Evolutionary conservation across 2,797 vertebrate genomes (phyloP), one percentile per base, ranked within the genome.

Genomic region (Centroberyx gerrardi): DNA sequence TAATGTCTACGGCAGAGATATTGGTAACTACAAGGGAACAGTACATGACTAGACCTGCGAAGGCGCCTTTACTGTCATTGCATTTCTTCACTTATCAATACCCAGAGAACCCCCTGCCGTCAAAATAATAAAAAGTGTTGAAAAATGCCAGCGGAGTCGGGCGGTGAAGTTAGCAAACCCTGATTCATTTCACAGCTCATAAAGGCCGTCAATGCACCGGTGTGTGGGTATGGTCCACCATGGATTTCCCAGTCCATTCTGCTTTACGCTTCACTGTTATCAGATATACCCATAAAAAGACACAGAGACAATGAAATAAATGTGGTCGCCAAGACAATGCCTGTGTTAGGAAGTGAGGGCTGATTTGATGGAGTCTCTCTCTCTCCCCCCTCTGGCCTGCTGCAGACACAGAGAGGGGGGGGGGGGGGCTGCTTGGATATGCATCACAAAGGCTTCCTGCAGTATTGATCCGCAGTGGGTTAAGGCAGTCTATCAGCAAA

Each of bases 371-470:
- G 90, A 93, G 86, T 88, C 89, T 74, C 68, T 56, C 54, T 56
- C 55, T 54, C 61, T 53, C 59, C 22, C 33, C 58, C 31, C 49
- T 14, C 61, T 46, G 49, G 64, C 28, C 73, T 76, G 86, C 84
- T 80, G 87, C 79, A 90, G 80, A 89, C 84, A 65, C 61, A 12
- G 52, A 49, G 69, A 36, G 28, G 53, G 17, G 38, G 65, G 22
- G 28, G 51, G 46, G 79, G 87, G 78, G 78, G 78, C 88, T 92
- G 90, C 89, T 92, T 91, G 91, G 90, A 93, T 93, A 94, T 94
- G 93, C 93, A 94, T 95, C 93, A 94, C 94, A 94, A 94, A 93
- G 91, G 92, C 91, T 94, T 94, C 91, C 93, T 92, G 90, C 89
- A 80, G 90, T 94, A 95, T 95, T 88, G 94, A 95, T 95, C 92